Base-by-base conservation (phyloP, 2,113 vertebrate genomes). In the Camelus bactrianus region DNA sequence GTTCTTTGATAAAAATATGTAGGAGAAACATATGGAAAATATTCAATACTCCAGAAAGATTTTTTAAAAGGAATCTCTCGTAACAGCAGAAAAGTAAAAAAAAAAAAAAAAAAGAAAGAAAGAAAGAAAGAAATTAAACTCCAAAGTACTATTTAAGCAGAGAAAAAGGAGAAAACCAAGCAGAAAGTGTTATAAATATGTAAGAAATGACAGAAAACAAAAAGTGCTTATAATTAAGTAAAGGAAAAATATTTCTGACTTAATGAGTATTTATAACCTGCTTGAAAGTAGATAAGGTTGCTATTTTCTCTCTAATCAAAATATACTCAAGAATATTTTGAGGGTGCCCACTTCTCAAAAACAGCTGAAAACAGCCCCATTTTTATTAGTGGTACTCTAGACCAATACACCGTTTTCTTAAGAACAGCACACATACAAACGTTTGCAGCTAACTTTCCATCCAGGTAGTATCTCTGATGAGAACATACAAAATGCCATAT, bases 161-260 rank as follows among this genome's bases (percentile, higher is more conserved):
- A 96, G 35, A 93, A 95, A 83, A 13, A 75, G 88, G 58, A 93
- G 5, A 50, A 95, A 96, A 91, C 12, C 9, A 84, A 90, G 38
- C 8, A 96, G 69, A 88, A 91, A 26, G 32, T 69, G 77, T 92
- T 62, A 67, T 48, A 92, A 89, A 73, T 24, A 89, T 54, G 12
- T 17, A 92, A 95, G 76, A 94, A 95, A 93, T 80, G 3, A 92
- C 50, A 38, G 58, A 50, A 95, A 90, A 89, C 7, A 62, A 91
- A 84, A 94, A 72, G 52, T 26, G n/a, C 56, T 93, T 95, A 92
- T 69, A 52, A 82, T 80, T 83, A 93, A 70, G 26, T 70, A 86
- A 89, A 89, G 20, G 6, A 65, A 81, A 20, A 95, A 77, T 6
- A 2, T 67, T 92, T 58, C 84, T 84, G 3, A 52, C 50, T 92